phyloP scores from a whole-genome alignment of 2,888 invertebrate species.

The Salpingus planirostris region DNA sequence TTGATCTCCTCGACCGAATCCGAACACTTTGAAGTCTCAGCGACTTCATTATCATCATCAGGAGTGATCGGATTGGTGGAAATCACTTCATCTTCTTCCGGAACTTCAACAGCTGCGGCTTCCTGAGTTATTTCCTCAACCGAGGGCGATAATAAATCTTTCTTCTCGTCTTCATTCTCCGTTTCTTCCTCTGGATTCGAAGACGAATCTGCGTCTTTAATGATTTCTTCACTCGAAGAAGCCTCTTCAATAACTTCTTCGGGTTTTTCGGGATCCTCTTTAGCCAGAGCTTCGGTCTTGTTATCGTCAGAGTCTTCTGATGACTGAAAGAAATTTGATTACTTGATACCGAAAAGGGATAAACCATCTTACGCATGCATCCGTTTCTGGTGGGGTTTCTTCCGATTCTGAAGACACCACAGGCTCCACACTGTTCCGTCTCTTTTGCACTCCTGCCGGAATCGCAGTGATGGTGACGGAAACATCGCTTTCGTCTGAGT shows the following conservation, averaged over 20 bases:
- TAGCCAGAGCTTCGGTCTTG: constrained; percentile 1
- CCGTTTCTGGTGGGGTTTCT: constrained; percentile 1
- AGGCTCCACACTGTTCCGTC: constrained; percentile 30
- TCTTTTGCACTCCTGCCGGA: constrained; percentile 30
- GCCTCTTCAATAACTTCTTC: constrained; percentile 16
- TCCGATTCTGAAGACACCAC: constrained; percentile 21
- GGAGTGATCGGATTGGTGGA: no score
- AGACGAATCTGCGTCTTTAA: constrained; percentile 16
- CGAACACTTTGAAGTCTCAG: no score
- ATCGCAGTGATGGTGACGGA: constrained; percentile 19
- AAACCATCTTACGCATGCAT: no score
- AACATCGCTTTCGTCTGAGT: constrained; percentile 14
- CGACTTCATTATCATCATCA: no score
- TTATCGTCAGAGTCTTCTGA: background rate
- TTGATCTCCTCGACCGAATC: no score
- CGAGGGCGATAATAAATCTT: no score
- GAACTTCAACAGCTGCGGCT: no score
- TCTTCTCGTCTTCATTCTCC: constrained; percentile 2
- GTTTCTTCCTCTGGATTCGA: constrained; percentile 11
- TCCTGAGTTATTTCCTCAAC: no score
- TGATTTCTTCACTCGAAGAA: constrained; percentile 28
- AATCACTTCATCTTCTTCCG: no score
- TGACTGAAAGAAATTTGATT: background rate
- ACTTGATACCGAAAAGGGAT: no score
- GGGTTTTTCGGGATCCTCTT: constrained; percentile 5